Conservation (phyloP, 2,888 invertebrate species). For the Drosophila testacea region DNA sequence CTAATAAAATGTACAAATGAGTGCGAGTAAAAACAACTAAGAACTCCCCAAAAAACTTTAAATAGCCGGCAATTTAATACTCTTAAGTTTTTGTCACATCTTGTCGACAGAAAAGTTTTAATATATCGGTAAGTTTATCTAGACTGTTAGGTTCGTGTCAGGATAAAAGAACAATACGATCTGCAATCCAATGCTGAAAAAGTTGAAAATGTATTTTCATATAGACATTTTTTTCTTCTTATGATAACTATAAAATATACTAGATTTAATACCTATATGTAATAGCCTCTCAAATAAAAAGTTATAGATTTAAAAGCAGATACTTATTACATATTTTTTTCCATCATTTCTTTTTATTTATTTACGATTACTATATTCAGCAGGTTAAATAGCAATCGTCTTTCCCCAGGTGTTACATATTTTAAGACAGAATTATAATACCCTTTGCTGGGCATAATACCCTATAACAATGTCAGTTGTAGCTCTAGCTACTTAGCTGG, state of each 20-base stretch:
- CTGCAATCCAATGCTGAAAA: too few relatives aligned
- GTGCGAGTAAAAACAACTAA: conserved; percentile 31
- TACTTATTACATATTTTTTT: too few relatives aligned
- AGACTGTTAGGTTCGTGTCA: too few relatives aligned
- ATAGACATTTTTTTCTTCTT: not conserved
- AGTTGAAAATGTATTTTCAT: not conserved
- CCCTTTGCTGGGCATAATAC: not conserved
- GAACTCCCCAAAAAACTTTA: not conserved
- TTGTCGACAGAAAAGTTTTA: too few relatives aligned
- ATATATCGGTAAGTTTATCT: too few relatives aligned
- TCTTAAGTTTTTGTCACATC: not conserved
- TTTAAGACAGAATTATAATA: not conserved
- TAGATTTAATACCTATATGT: too few relatives aligned
- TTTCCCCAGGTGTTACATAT: not conserved
- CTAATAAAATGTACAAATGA: conserved; percentile 56
- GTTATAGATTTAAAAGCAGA: too few relatives aligned
- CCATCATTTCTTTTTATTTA: too few relatives aligned
- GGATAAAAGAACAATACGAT: too few relatives aligned
- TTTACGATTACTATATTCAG: too few relatives aligned
- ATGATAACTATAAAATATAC: not conserved
- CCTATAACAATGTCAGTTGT: conserved; percentile 12
- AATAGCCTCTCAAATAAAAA: too few relatives aligned
- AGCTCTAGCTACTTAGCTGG: conserved; percentile 11
- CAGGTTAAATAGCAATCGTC: too few relatives aligned
- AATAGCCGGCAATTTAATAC: not conserved